Base-by-base conservation (phyloP, 2,888 invertebrate genomes). In the Napeogenes sylphis region DNA sequence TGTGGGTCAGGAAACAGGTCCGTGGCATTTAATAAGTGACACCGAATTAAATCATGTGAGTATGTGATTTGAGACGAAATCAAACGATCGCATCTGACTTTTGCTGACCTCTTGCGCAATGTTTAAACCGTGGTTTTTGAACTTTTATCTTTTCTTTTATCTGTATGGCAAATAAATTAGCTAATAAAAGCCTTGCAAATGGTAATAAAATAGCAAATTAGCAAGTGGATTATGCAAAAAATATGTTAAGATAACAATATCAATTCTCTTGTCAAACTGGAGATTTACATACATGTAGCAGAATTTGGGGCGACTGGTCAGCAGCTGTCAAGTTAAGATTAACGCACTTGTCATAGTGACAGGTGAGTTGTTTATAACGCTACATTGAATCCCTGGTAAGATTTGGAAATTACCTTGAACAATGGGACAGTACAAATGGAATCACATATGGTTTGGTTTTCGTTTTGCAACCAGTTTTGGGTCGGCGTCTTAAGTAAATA, bases 1-100 rank as follows among this genome's bases (percentile, higher is more conserved):
- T 82, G 79, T 81, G 74, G 84, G 85, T 84, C 85, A 82, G 60
- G 56, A 68, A 76, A 75, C 78, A 75, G 74, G 76, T 76, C 71
- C 66, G 58, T 73, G 76, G 67, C 75, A 75, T 77, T 77, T 75
- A 72, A 64, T 65, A 71, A 71, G 71, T 72, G 74, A 72, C 72
- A 71, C 71, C 66, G 66, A 72, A 71, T 72, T 74, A 72, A 73
- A 71, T 71, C 67, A 69, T 68, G 65, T 68, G 69, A 67, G 70
- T 64, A 70, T 58, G 59, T 59, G 62, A 59, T 47, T 60, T 55
- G 54, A 35, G 55, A 45, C n/a, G 55, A 38, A 60, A 62, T 51
- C 32, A 10, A 58, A 47, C 32, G 5, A 32, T 57, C 55, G 12
- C 58, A 51, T 46, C 32, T 64, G 58, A 47, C 58, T 56, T 45